Evolutionary conservation across 2,113 vertebrate genomes (phyloP), one percentile per base, ranked within the genome.

Genomic region (Pterocles burchelli): DNA sequence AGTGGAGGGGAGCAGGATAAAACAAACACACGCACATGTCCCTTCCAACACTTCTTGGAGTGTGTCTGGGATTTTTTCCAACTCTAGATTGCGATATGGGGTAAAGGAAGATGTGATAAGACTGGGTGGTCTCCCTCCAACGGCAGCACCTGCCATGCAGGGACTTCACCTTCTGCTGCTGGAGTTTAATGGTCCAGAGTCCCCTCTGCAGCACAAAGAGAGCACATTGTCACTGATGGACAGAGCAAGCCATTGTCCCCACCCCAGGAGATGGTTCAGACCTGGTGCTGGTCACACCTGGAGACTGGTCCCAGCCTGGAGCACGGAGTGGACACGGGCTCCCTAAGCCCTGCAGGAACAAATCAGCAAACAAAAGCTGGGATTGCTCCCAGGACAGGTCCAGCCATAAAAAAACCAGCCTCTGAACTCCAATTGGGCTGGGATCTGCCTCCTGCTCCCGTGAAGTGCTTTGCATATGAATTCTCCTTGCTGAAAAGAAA

Each of bases 401-500:
- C 77, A 78, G 70, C 77, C 89, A 89, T 68, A 75, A 91, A 74
- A 73, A 73, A 43, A 31, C 11, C 26, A 41, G 41, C 29, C 54
- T 36, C 72, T 22, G 13, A 75, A 68, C 0, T 4, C 48, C 89
- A 84, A 33, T 26, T 79, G 90, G 88, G 90, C 90, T 93, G 85
- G 59, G 95, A 94, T 92, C 66, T 58, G 59, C 68, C 67, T 71
- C 79, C 61, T 67, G 80, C 74, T 65, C 57, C 19, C 1, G 20
- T 1, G 1, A 0, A 0, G 51, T 61, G 74, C 87, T 97, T 96
- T 97, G 97, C 97, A 96, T 96, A 97, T 97, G 89, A 97, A 96
- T 96, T 57, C 91, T 89, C 45, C 57, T 36, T 5, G 6, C 17
- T 93, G 93, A 96, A 96, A 96, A 96, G 92, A 96, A 95, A 82